Evolutionary conservation across 2,888 invertebrate genomes (phyloP).

Genomic region (Polia nebulosa): DNA sequence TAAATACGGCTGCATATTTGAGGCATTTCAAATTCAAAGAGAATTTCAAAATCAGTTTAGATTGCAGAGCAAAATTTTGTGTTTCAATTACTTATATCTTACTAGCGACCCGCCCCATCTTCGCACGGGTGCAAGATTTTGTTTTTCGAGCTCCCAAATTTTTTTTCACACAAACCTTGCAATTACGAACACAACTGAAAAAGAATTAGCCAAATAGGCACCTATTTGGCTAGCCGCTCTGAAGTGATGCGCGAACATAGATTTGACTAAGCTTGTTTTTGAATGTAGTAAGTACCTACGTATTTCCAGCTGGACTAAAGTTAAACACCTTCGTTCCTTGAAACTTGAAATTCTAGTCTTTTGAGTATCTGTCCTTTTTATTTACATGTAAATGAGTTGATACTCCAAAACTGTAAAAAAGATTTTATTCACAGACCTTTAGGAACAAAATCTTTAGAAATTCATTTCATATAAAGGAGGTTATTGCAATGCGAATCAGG

Average conservation of each 20-base stretch:
- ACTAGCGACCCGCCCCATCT: too few species aligned
- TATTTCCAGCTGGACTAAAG: background rate
- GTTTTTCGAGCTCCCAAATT: too few species aligned
- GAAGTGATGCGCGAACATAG: too few species aligned
- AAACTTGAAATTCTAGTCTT: constrained; percentile 7
- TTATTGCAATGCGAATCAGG: constrained; percentile 23
- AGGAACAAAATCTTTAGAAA: background rate
- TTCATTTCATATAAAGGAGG: background rate
- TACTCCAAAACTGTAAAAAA: background rate
- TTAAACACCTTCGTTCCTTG: background rate
- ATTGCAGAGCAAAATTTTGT: background rate
- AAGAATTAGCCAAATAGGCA: too few species aligned
- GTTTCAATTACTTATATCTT: background rate
- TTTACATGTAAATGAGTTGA: background rate
- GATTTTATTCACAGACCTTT: background rate
- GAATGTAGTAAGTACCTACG: background rate
- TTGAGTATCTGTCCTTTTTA: background rate
- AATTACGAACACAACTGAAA: too few species aligned
- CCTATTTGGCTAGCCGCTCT: too few species aligned
- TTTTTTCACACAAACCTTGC: too few species aligned
- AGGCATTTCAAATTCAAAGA: too few species aligned
- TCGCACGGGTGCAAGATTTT: too few species aligned
- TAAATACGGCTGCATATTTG: background rate
- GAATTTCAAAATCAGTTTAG: background rate
- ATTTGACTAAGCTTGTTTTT: background rate